Percentiles rank a stretch among this genome's conserved stretches.
phyloP scores from a whole-genome alignment of 2,888 invertebrate genomes.

The Limnephilus rhombicus region DNA sequence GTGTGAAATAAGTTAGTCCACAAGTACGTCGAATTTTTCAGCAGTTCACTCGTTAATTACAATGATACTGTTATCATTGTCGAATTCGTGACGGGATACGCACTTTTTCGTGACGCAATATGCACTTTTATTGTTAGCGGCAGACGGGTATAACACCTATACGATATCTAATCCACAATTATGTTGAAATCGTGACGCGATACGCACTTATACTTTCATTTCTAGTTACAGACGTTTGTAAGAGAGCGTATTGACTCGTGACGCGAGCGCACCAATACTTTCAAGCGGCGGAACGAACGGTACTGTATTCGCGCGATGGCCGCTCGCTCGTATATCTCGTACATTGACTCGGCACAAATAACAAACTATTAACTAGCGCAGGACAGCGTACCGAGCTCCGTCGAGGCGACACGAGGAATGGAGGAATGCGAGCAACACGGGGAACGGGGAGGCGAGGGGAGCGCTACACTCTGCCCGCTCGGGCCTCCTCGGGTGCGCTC shows the following conservation, averaged over 20 bases:
- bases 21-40: background rate
- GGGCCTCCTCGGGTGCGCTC: background rate
- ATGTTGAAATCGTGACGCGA: background rate
- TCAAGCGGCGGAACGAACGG: background rate
- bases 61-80: no score
- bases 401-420: conserved; percentile 8
- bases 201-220: background rate
- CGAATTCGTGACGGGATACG: background rate
- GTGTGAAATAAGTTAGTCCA: background rate
- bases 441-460: background rate
- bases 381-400: background rate
- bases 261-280: background rate
- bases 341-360: background rate
- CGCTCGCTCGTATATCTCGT: background rate
- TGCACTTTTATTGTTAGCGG: background rate
- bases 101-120: background rate
- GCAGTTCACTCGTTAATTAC: no score
- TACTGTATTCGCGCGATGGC: background rate
- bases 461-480: background rate
- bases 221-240: background rate
- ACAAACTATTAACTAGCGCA: background rate
- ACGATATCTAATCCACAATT: background rate
- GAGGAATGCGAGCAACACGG: background rate
- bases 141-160: background rate
- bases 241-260: background rate